A percentile compares a stretch with the other conserved stretches of the same genome.
These are phyloP conservation scores for Zophobas morio DNA, from an alignment of 1,140 invertebrate species.

Conservation along the genomic window DNA sequence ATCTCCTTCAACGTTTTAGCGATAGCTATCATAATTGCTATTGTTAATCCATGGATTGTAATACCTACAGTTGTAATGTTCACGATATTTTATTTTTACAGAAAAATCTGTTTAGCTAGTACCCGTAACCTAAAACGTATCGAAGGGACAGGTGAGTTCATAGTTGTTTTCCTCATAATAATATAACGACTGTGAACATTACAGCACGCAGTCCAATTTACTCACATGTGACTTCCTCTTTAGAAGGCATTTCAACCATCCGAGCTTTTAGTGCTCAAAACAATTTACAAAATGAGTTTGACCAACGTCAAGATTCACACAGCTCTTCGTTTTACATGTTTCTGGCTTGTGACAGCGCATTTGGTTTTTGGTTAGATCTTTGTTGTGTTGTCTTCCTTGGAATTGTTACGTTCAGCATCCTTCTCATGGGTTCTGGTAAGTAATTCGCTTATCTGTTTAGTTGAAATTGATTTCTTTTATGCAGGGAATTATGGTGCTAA, in stretches of 20 bases:
- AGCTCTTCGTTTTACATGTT: constrained; percentile 80
- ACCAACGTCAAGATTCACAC: constrained; percentile 76
- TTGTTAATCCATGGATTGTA: constrained; percentile 82
- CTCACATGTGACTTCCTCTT: constrained; percentile 83
- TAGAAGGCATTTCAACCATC: constrained; percentile 86
- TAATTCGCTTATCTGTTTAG: constrained; percentile 58
- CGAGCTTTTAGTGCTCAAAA: constrained; percentile 79
- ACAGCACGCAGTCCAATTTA: constrained; percentile 85
- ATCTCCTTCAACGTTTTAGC: constrained; percentile 51
- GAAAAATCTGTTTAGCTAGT: constrained; percentile 83
- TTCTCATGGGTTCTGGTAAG: constrained; percentile 60
- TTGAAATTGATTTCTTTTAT: constrained; percentile 56
- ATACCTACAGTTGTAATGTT: constrained; percentile 79
- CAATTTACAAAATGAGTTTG: constrained; percentile 81
- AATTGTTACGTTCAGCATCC: constrained; percentile 61
- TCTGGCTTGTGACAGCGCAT: constrained; percentile 56
- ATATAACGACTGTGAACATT: constrained; percentile 50
- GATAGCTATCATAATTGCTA: constrained; percentile 52
- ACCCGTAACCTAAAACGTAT: constrained; percentile 88
- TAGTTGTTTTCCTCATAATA: background rate
- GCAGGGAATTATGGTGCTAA: constrained; percentile 75
- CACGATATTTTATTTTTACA: constrained; percentile 74
- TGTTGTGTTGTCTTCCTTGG: constrained; percentile 55
- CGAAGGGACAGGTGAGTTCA: constrained; percentile 86
- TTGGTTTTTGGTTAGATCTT: constrained; percentile 59